Base-by-base conservation (phyloP, 2,888 invertebrate genomes). In the Geotrupes spiniger region DNA sequence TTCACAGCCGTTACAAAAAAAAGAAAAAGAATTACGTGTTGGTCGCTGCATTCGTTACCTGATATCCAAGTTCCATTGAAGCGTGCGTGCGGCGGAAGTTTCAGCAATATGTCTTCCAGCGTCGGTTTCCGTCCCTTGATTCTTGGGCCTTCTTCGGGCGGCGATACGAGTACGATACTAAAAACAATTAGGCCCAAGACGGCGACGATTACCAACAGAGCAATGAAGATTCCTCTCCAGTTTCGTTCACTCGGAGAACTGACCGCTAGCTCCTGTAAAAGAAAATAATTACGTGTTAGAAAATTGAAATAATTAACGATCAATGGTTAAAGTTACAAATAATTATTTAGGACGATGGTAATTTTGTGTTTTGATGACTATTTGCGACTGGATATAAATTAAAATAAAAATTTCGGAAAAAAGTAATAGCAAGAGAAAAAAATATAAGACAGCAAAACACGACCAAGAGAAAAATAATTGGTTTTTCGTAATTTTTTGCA, bases 201-300 rank as follows among this genome's bases (percentile, higher is more conserved):
- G 21, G 89, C 86, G 14, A 89, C 84, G 60, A 94, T 94, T 59
- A 96, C 95, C 64, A 94, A 79, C 53, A 94, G 77, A 0, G 94
- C 93, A 59, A 94, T 95, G 61, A 89, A 85, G 64, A 96, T 94
- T 11, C 95, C 95, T 36, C 91, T 84, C 94, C 95, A 96, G 78
- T 96, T 95, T 55, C 93, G 80, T 71, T 93, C 85, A 55, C 85
- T 89, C 2, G 92, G 90, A 9, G 90, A 87, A 41, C 87, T 82
- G 29, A 89, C 89, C 61, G 92, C 93, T 72, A 95, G 73, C 73
- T 95, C 94, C 94, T 95, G 80, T n/a, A n/a, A n/a, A 2, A 76
- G 78, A 53, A n/a, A n/a, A n/a, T n/a, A n/a, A n/a, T n/a, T n/a
- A n/a, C n/a, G n/a, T n/a, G n/a, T n/a, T n/a, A n/a, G n/a, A n/a